Base-by-base conservation (phyloP, 2,113 vertebrate genomes). In the Cervus canadensis region DNA sequence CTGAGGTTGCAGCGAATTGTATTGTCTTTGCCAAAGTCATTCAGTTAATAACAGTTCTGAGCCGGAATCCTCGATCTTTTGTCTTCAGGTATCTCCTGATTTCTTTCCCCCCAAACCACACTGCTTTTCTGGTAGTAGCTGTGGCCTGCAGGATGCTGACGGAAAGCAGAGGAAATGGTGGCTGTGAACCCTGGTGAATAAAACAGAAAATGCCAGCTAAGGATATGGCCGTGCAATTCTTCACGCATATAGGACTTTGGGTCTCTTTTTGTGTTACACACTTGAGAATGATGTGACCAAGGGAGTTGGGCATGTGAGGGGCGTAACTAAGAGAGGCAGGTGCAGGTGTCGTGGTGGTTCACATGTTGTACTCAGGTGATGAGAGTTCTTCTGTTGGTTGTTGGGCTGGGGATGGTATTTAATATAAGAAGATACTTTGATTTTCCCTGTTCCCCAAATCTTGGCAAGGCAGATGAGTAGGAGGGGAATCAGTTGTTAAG, bases 271-370 rank as follows among this genome's bases (percentile, higher is more conserved):
- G 14, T 43, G 43, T 62, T n/a, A 40, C 12, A 71, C 60, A 48
- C 7, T 36, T 71, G 10, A 95, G 71, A 43, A 11, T 4, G 14
- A 23, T 45, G 6, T 64, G 57, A 48, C 52, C 48, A 1, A 50
- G 57, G 62, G 15, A 43, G 21, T 28, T n/a, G 17, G 54, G 21
- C 1, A 0, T 33, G 33, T 1, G 2, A 33, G 30, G 36, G 78
- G 56, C 45, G 5, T 45, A 79, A 28, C 2, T 84, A 2, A 52
- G 11, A 40, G 76, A 60, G 26, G 81, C 74, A 82, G 36, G 6
- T 23, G 3, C 1, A 6, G 81, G 50, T 2, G 9, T 19, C 5
- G 19, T 0, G 23, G 2, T 43, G 26, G 33, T 43, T 81, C 12
- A 13, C 57, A 57, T 15, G 13, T 50, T 52, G 10, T 4, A 6